Conservation (phyloP, 2,797 vertebrate species). For the Spinus pinus region DNA sequence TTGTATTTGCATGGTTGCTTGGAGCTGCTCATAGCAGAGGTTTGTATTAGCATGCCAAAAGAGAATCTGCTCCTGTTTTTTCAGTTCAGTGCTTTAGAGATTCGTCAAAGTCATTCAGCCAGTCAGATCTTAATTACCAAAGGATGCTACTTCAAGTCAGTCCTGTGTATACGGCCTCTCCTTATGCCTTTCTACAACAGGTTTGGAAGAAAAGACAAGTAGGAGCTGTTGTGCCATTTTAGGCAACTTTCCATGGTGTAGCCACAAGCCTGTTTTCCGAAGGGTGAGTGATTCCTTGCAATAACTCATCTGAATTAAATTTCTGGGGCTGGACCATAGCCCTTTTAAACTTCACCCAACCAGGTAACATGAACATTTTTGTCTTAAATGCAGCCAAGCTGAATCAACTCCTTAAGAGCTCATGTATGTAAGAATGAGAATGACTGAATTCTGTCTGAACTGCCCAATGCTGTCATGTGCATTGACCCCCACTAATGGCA, state of each 20-base stretch:
- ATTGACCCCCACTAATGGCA: not conserved
- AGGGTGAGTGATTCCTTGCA: not conserved
- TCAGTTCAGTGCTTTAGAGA: slow-evolving; percentile 9
- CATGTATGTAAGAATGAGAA: not conserved
- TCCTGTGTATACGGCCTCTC: not conserved
- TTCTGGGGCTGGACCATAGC: not conserved
- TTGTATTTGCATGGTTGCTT: slow-evolving; percentile 13
- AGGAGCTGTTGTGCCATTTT: not conserved
- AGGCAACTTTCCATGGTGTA: not conserved
- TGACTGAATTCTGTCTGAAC: not conserved
- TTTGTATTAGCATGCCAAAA: not conserved
- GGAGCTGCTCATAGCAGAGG: not conserved
- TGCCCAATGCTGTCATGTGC: not conserved
- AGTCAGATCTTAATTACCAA: slow-evolving; percentile 20
- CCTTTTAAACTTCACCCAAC: not conserved
- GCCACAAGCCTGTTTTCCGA: not conserved
- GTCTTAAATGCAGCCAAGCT: not conserved
- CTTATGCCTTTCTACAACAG: not conserved
- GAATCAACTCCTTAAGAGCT: not conserved
- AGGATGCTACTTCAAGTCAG: not conserved
- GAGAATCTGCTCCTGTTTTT: not conserved
- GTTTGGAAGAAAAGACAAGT: not conserved
- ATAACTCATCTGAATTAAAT: not conserved
- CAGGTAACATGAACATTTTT: not conserved
- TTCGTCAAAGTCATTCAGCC: not conserved